phyloP scores from a whole-genome alignment of 2,113 vertebrate genomes.

The Brienomyrus brachyistius region DNA sequence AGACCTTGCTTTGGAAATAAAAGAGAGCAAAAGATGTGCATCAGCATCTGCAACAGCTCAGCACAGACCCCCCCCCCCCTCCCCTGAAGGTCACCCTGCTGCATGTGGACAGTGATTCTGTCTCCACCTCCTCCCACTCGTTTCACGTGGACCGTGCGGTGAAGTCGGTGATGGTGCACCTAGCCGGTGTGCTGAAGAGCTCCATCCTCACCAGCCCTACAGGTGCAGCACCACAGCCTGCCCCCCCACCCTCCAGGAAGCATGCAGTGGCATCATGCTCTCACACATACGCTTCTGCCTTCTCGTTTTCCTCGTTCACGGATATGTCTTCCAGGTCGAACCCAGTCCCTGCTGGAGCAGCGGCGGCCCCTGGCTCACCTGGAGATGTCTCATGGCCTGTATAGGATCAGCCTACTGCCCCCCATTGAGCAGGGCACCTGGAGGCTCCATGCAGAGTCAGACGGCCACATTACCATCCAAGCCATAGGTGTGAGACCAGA shows the following conservation, averaged over 20 bases:
- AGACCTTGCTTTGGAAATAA: not conserved
- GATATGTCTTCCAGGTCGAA: constrained; percentile 40
- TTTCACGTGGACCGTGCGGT: constrained; percentile 68
- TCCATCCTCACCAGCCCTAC: constrained; percentile 60
- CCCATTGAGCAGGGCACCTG: constrained; percentile 62
- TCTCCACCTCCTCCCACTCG: constrained; percentile 35
- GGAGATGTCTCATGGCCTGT: constrained; percentile 57
- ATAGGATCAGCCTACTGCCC: constrained; percentile 55
- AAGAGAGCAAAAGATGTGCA: not conserved
- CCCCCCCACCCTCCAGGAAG: not conserved
- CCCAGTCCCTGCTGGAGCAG: constrained; percentile 48
- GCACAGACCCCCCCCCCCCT: not conserved
- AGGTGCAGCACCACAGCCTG: constrained; percentile 44
- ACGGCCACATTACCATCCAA: constrained; percentile 54
- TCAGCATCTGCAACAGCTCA: not conserved
- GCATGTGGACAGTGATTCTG: constrained; percentile 47
- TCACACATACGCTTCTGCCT: not conserved
- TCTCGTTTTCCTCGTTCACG: not conserved
- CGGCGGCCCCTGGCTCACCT: constrained; percentile 45
- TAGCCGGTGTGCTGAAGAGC: constrained; percentile 55
- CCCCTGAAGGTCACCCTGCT: constrained; percentile 68
- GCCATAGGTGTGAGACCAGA: constrained; percentile 41
- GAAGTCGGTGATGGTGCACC: constrained; percentile 53
- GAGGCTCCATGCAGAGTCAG: constrained; percentile 52
- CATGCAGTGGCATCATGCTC: not conserved